Base-by-base conservation (phyloP, 2,888 invertebrate species). In the Macrostomum cliftonense region DNA sequence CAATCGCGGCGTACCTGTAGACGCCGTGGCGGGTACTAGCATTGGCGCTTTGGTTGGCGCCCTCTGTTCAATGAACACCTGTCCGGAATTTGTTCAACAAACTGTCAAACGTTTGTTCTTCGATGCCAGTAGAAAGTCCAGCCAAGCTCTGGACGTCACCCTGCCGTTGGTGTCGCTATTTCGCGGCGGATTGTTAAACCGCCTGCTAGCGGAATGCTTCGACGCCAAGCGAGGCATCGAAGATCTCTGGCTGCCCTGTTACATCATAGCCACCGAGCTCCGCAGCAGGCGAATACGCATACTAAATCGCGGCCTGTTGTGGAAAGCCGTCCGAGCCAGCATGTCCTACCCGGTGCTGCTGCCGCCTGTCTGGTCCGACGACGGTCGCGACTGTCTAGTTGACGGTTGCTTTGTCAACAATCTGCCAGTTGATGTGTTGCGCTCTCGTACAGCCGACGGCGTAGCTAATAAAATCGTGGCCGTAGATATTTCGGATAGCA, bases 391-490 rank as follows among this genome's bases (percentile, higher is more conserved):
- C 78, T 82, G 93, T 65, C 81, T 99, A 65, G 80, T 99, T 75
- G 97, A 99, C 77, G 97, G 97, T 74, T 97, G 97, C 76, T 99
- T 99, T 78, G 89, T 91, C 76, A 97, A 99, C 81, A 99, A 97
- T 77, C 79, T 97, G 70, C 97, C 72, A 93, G 95, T 93, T 60
- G 95, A 95, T 72, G 87, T 93, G 54, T 91, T 95, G 89, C 76
- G 85, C 57, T 80, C 82, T 28, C 28, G 9, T 4, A 28, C 4
- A 28, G 4, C 28, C 28, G 28, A 28, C 28, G 28, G 28, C 28
- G 28, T 28, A n/a, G n/a, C n/a, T 28, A 28, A 7, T 7, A 28
- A 28, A 28, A 9, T 28, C 28, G 9, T 28, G 9, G 28, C 28
- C 28, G 28, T 28, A 28, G 28, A 28, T 9, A 28, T 28, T 7